Evolutionary conservation across 92 coral and sea anemone species (phyloP).

Genomic region (Paramuricea clavata): DNA sequence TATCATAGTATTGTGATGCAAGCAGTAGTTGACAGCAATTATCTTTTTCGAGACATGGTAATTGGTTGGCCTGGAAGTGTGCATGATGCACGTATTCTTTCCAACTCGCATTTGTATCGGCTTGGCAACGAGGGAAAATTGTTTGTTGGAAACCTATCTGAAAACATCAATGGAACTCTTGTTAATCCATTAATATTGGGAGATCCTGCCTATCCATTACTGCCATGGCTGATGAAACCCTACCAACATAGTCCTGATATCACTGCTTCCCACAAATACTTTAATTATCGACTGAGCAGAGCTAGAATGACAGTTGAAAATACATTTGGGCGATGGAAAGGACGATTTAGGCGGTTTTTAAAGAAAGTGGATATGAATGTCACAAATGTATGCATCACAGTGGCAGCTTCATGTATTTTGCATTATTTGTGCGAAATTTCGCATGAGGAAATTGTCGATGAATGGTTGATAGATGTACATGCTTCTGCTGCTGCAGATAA

Average conservation of each 20-base stretch:
- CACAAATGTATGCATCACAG: background rate
- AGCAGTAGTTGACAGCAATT: background rate
- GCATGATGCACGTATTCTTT: background rate
- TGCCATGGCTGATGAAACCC: background rate
- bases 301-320: constrained; percentile 8
- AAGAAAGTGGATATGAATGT: constrained; percentile 17
- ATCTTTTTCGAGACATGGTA: background rate
- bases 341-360: background rate
- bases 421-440: background rate
- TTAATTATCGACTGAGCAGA: constrained; percentile 2
- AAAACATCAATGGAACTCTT: background rate
- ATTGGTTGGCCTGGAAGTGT: background rate
- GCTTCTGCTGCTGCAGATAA: constrained; percentile 6
- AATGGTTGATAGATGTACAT: background rate
- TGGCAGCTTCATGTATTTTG: background rate
- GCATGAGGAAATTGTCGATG: background rate
- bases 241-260: background rate
- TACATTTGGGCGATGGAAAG: background rate
- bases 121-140: background rate
- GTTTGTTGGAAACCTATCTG: background rate
- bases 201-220: constrained; percentile 12
- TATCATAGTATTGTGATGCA: background rate
- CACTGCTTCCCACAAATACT: background rate
- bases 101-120: background rate
- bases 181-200: background rate